Conservation (phyloP, 2,888 invertebrate species). For the Limnephilus lunatus region DNA sequence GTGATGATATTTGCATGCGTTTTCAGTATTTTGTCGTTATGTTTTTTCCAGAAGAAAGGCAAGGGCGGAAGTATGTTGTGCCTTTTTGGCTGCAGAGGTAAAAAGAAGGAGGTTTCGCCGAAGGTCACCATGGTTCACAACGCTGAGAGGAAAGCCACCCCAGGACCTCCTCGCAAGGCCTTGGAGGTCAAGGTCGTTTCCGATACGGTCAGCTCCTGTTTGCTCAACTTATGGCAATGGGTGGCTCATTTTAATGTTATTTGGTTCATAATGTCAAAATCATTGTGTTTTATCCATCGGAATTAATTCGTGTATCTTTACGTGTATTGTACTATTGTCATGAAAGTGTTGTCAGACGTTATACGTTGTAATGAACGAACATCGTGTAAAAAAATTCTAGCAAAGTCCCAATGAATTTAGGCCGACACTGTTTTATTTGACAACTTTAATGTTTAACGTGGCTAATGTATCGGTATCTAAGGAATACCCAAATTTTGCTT, state of each 20-base stretch:
- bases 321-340: neutral
- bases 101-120: neutral
- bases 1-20: neutral
- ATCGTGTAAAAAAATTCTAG: neutral
- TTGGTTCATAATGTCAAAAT: neutral
- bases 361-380: neutral
- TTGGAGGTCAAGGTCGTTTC: neutral
- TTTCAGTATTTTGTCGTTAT: constrained; percentile 24
- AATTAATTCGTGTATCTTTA: neutral
- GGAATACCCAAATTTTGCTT: neutral
- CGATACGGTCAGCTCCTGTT: constrained; percentile 33
- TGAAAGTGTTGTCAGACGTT: neutral
- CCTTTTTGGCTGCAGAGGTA: constrained; percentile 33
- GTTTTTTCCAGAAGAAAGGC: constrained; percentile 17
- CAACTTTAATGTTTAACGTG: neutral
- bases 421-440: neutral
- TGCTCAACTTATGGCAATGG: neutral
- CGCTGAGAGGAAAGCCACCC: neutral
- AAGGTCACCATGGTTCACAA: neutral
- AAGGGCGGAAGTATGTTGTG: constrained; percentile 14
- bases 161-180: neutral
- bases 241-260: constrained; percentile 9
- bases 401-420: neutral
- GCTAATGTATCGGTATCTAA: neutral
- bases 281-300: neutral